Evolutionary conservation across 2,888 invertebrate species (phyloP).

Genomic region (Lepidocyrtoides sp.): DNA sequence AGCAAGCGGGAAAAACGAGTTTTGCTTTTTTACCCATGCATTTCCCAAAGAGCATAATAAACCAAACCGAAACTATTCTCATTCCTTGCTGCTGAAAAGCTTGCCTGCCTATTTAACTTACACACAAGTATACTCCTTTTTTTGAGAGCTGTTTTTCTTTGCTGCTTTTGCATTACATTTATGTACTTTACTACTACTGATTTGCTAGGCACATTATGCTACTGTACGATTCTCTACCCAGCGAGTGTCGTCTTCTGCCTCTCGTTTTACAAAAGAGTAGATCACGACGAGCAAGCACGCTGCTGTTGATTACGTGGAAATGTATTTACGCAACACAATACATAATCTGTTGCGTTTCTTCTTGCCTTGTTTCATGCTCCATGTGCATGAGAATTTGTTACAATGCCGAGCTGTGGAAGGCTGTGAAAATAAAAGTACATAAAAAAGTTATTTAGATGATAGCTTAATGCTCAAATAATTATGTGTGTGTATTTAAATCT

Average conservation of each 20-base stretch:
- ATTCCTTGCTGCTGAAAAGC: background rate
- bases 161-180: background rate
- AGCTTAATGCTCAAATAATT: background rate
- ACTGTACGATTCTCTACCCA: slow-evolving; percentile 5
- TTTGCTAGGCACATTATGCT: background rate
- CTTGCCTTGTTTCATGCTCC: slow-evolving; percentile 7
- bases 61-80: background rate
- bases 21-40: slow-evolving; percentile 2
- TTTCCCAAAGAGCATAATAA: slow-evolving; percentile 1
- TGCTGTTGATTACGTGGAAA: slow-evolving; percentile 45
- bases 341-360: slow-evolving; percentile 53
- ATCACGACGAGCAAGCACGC: slow-evolving; percentile 42
- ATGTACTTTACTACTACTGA: background rate
- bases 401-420: background rate
- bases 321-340: slow-evolving; percentile 10
- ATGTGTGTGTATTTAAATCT: background rate
- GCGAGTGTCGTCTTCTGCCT: background rate
- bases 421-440: background rate
- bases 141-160: background rate
- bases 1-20: slow-evolving; percentile 60
- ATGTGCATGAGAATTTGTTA: background rate
- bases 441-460: background rate
- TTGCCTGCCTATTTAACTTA: no score
- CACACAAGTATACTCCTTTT: background rate
- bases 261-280: background rate